Evolutionary conservation across 2,113 vertebrate species (phyloP), one percentile per base, ranked within the genome.

Genomic region (Nyctibius bracteatus): DNA sequence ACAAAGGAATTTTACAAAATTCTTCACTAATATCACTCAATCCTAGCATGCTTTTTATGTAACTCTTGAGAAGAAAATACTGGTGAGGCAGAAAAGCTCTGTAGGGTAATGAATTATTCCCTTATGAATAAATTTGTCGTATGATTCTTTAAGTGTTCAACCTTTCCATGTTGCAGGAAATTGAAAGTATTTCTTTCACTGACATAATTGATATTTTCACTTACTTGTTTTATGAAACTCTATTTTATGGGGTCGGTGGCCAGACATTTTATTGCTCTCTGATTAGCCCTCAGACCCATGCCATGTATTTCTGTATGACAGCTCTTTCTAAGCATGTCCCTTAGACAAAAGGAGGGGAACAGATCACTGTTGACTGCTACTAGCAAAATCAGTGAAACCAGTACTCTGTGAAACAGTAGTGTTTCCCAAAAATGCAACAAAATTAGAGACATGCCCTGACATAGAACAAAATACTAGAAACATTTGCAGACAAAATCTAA

Each of bases 231-330:
- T 46, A 88, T 35, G 25, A 65, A 46, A 7, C 28, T 67, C 44
- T 70, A 61, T 83, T 81, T 92, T 35, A 81, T 35, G 22, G 47
- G 43, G n/a, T 82, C 37, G 81, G 31, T 39, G 33, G 46, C 41
- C 59, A 87, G 90, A 39, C 23, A n/a, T 25, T 84, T 92, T 35
- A 73, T 21, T 81, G 55, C 43, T 67, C 23, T 66, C 35, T 92
- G 49, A 84, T 83, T 61, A 86, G 61, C 13, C 44, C 67, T 51
- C 41, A 55, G 44, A 80, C 57, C 33, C 30, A 33, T 31, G 10
- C 4, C 1, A 0, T 27, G 6, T 49, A 54, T 63, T 86, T 82
- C 41, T 2, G 3, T 31, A 55, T 0, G 21, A 66, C 28, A 72
- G 9, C 23, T 63, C 55, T 58, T 86, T 84, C 39, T 43, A 28